Evolutionary conservation across 92 coral and sea anemone species (phyloP).

Genomic region (Pocillopora meandrina): DNA sequence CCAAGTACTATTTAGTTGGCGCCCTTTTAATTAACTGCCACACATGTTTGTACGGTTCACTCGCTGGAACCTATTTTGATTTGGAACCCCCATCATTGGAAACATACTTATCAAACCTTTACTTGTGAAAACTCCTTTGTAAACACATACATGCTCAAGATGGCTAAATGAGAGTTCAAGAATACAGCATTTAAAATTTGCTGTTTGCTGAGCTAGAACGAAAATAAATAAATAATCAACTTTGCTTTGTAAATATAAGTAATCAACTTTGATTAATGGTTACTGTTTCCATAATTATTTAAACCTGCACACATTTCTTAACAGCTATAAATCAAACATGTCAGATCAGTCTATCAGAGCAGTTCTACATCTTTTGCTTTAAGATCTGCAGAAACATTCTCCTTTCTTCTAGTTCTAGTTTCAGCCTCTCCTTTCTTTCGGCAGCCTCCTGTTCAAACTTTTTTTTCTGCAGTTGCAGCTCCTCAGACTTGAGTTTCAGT

Average conservation of each 20-base stretch:
- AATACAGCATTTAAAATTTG: background rate
- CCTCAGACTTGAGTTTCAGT: conserved; percentile 10
- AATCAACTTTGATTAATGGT: conserved; percentile 13
- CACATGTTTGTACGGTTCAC: conserved; percentile 16
- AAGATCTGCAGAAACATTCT: conserved; percentile 24
- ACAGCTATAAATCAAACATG: background rate
- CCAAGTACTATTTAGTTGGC: conserved; percentile 13
- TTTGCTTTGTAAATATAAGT: background rate
- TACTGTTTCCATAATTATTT: background rate
- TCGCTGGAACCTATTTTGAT: conserved; percentile 19
- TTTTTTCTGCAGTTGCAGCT: conserved; percentile 21
- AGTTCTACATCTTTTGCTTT: conserved; percentile 33
- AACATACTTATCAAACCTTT: conserved; percentile 3
- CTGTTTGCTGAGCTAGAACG: conserved; percentile 13
- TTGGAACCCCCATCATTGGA: conserved; percentile 20
- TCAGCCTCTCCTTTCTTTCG: conserved; percentile 32
- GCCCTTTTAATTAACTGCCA: conserved; percentile 19
- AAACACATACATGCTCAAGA: background rate
- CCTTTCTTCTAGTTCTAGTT: conserved; percentile 40
- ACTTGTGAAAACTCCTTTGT: background rate
- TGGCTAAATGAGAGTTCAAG: background rate
- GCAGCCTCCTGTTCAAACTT: conserved; percentile 33
- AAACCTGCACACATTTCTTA: conserved; percentile 3
- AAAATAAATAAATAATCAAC: conserved; percentile 18
- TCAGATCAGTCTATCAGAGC: conserved; percentile 1